Percentiles rank a stretch among this genome's conserved stretches.
Evolutionary conservation across 2,797 vertebrate species (phyloP).

Genomic region (Syncerus caffer): DNA sequence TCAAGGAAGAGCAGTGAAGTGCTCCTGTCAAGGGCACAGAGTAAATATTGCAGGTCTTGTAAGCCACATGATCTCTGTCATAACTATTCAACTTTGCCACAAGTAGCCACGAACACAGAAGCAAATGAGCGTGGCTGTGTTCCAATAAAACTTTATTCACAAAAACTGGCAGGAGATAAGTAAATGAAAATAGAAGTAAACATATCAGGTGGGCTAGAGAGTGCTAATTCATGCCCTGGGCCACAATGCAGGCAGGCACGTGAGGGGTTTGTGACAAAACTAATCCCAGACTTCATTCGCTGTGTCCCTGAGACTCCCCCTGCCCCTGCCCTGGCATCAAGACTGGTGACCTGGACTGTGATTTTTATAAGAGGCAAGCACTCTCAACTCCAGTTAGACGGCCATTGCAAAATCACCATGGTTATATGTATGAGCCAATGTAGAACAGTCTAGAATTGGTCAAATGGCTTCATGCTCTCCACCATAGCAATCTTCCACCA

Average conservation of each 20-base stretch:
- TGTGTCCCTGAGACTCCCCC: neutral
- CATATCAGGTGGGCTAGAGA: neutral
- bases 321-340: neutral
- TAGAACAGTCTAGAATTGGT: neutral
- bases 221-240: neutral
- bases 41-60: neutral
- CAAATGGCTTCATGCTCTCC: neutral
- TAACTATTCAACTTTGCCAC: neutral
- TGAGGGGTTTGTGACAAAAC: neutral
- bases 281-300: neutral
- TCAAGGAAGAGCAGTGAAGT: neutral
- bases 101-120: neutral
- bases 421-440: neutral
- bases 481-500: neutral
- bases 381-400: neutral
- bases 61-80: neutral
- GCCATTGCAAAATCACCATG: neutral
- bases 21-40: neutral
- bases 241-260: neutral
- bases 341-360: neutral
- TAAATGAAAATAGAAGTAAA: neutral
- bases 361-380: neutral
- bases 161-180: neutral
- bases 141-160: conserved; percentile 14
- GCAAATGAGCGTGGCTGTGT: neutral